These are phyloP conservation scores for Gryon sp. DNA, from an alignment of 1,140 invertebrate genomes.

Conservation along the genomic window DNA sequence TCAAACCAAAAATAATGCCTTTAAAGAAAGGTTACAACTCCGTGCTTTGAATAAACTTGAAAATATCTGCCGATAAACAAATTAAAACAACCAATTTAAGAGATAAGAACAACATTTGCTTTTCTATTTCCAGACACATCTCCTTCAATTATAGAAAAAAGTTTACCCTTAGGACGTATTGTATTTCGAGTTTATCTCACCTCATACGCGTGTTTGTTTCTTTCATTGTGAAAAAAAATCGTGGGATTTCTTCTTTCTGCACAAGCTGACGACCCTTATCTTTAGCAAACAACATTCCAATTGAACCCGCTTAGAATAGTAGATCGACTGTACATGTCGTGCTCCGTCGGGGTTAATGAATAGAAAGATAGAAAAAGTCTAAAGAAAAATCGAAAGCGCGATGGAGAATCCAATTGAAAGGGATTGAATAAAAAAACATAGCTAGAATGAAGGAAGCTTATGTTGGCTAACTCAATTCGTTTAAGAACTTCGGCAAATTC, in stretches of 20 bases:
- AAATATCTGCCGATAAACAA: too few species aligned
- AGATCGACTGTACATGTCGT: constrained; percentile 45
- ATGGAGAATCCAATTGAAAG: constrained; percentile 65
- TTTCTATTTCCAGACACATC: constrained; percentile 11
- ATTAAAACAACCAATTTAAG: constrained; percentile 3
- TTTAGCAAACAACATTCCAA: constrained; percentile 70
- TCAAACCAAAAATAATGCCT: too few species aligned
- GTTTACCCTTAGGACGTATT: constrained; percentile 9
- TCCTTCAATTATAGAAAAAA: neutral
- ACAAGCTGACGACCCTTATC: constrained; percentile 70
- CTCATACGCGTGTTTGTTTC: constrained; percentile 21
- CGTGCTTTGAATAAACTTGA: too few species aligned
- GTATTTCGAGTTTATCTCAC: constrained; percentile 25
- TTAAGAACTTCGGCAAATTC: constrained; percentile 63
- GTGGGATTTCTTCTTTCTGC: constrained; percentile 57
- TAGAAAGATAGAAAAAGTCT: constrained; percentile 40
- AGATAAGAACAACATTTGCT: neutral
- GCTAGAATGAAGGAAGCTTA: constrained; percentile 56
- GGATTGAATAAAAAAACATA: constrained; percentile 61
- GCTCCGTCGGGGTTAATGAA: constrained; percentile 69
- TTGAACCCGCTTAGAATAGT: constrained; percentile 54
- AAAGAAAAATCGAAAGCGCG: constrained; percentile 42
- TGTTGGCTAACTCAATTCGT: constrained; percentile 61
- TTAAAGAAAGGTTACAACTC: too few species aligned
- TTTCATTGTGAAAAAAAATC: constrained; percentile 64